Conservation (phyloP, 1,140 invertebrate genomes). For the Lerema accius region DNA sequence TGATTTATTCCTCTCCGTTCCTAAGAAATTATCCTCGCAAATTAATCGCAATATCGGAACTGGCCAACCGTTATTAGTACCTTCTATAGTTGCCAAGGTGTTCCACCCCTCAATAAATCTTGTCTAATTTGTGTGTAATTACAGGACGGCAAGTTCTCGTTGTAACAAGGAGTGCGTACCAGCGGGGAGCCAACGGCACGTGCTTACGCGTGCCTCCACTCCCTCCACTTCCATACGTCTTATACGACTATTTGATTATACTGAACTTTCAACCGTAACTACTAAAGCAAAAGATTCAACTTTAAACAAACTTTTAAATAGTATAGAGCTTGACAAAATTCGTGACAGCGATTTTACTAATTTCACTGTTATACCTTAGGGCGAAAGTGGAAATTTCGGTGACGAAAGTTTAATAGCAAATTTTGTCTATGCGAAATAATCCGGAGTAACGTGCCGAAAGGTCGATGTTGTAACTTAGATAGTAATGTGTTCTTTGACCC, state of each 20-base stretch:
- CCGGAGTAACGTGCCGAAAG: slow-evolving; percentile 67
- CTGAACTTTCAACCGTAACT: slow-evolving; percentile 37
- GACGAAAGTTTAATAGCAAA: slow-evolving; percentile 41
- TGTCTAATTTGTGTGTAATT: slow-evolving; percentile 83
- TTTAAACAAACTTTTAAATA: slow-evolving; percentile 27
- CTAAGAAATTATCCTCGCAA: slow-evolving; percentile 56
- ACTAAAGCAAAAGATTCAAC: slow-evolving; percentile 24
- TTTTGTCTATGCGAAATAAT: slow-evolving; percentile 60
- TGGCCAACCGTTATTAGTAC: slow-evolving; percentile 80
- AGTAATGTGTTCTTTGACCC: slow-evolving; percentile 76
- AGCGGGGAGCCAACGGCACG: slow-evolving; percentile 75
- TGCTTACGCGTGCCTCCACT: slow-evolving; percentile 68
- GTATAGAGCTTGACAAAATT: slow-evolving; percentile 47
- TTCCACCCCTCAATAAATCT: slow-evolving; percentile 82
- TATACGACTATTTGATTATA: slow-evolving; percentile 32
- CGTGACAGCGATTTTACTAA: slow-evolving; percentile 49
- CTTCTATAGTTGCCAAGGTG: slow-evolving; percentile 81
- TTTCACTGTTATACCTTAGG: slow-evolving; percentile 51
- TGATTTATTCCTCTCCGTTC: slow-evolving; percentile 49
- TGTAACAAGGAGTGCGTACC: slow-evolving; percentile 79
- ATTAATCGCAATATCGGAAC: slow-evolving; percentile 77
- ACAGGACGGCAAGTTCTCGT: slow-evolving; percentile 76
- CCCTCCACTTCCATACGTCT: slow-evolving; percentile 32
- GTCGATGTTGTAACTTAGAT: slow-evolving; percentile 62
- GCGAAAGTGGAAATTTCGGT: slow-evolving; percentile 56